Conservation (phyloP, 2,113 vertebrate genomes). For the Pandion haliaetus region DNA sequence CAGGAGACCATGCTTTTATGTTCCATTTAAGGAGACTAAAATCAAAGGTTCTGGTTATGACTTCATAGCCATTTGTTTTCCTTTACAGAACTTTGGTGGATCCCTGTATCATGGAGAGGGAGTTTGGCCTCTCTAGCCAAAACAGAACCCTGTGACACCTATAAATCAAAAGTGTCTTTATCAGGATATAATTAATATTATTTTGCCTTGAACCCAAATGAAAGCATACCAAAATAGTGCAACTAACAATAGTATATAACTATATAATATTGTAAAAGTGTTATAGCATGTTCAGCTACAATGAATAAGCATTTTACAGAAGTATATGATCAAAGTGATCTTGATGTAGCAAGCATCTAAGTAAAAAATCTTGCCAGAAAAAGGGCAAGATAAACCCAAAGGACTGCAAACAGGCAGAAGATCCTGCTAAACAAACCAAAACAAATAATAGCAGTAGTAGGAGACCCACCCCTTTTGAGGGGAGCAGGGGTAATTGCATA, state of each 20-base stretch:
- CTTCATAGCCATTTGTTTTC: neutral
- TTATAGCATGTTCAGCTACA: neutral
- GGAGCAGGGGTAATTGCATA: neutral
- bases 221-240: neutral
- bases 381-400: neutral
- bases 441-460: neutral
- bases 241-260: neutral
- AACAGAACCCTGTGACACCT: neutral
- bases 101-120: neutral
- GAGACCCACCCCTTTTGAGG: rapidly evolving
- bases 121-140: neutral
- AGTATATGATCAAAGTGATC: neutral
- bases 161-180: neutral
- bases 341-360: neutral
- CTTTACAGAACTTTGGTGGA: neutral
- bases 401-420: neutral
- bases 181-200: neutral
- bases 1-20: neutral
- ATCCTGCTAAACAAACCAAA: neutral
- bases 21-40: neutral
- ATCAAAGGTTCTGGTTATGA: neutral
- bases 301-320: neutral
- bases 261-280: neutral
- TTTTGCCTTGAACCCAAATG: neutral
- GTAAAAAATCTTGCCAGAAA: neutral